Percentiles rank a stretch among this genome's conserved stretches.
Conservation (phyloP, 2,888 invertebrate species). For the Epistrophe grossulariae region DNA sequence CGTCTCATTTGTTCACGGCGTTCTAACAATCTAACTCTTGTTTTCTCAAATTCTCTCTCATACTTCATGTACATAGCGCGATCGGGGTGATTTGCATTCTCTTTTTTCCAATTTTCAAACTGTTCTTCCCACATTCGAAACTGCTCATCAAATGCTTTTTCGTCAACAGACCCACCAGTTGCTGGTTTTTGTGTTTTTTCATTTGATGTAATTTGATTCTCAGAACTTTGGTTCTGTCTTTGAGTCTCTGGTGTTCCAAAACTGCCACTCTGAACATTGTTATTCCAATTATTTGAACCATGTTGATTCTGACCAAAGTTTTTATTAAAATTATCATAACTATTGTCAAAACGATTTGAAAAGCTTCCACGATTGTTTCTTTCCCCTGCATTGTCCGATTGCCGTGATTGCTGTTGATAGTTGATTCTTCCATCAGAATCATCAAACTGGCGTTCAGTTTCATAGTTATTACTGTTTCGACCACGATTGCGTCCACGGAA, state of each 20-base stretch:
- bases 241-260: slow-evolving; percentile 43
- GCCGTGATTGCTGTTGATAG: slow-evolving; percentile 45
- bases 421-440: slow-evolving; percentile 38
- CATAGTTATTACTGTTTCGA: slow-evolving; percentile 26
- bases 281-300: slow-evolving; percentile 45
- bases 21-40: slow-evolving; percentile 91
- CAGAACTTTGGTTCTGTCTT: slow-evolving; percentile 38
- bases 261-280: slow-evolving; percentile 16
- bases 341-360: slow-evolving; percentile 51
- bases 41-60: slow-evolving; percentile 94
- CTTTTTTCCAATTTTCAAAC: slow-evolving; percentile 95
- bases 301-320: slow-evolving; percentile 50
- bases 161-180: slow-evolving; percentile 84
- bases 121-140: slow-evolving; percentile 96
- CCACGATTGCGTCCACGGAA: slow-evolving; percentile 39
- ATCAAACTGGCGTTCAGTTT: slow-evolving; percentile 38
- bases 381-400: slow-evolving; percentile 24
- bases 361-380: slow-evolving; percentile 49
- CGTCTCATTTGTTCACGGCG: slow-evolving; percentile 92
- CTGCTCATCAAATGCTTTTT: slow-evolving; percentile 93
- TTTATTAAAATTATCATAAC: slow-evolving; percentile 45
- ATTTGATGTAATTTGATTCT: slow-evolving; percentile 28
- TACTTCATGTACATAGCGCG: slow-evolving; percentile 93
- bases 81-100: slow-evolving; percentile 96
- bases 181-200: slow-evolving; percentile 17